A percentile compares a stretch with the other conserved stretches of the same genome.
Evolutionary conservation across 2,797 vertebrate genomes (phyloP).

Genomic region (Sternotherus odoratus): DNA sequence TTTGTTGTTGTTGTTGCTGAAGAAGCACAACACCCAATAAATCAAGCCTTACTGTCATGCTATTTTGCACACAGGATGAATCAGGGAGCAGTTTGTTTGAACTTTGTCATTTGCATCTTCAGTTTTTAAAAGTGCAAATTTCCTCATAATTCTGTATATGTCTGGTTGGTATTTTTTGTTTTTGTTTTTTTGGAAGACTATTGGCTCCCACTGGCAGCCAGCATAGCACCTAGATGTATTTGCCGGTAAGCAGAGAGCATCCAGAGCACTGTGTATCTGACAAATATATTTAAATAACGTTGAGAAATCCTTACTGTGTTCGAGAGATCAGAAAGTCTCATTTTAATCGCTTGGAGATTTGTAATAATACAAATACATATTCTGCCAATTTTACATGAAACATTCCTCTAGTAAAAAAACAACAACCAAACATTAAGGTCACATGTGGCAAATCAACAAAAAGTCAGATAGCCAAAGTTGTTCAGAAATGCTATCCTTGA

Average conservation of each 20-base stretch:
- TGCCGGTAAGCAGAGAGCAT: background rate
- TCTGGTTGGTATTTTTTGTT: background rate
- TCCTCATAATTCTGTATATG: background rate
- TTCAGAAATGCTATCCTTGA: background rate
- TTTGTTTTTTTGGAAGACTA: background rate
- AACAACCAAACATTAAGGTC: background rate
- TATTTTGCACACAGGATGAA: background rate
- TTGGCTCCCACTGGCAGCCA: background rate
- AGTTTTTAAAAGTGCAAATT: background rate
- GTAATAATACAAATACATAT: background rate
- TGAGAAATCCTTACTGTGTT: background rate
- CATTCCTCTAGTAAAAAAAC: background rate
- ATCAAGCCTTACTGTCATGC: background rate
- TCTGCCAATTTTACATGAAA: background rate
- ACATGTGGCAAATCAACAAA: background rate
- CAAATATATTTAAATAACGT: background rate
- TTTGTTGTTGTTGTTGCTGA: background rate
- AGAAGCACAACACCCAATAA: background rate
- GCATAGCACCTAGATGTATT: background rate
- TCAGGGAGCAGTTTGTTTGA: background rate
- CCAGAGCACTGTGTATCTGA: background rate
- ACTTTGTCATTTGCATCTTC: background rate
- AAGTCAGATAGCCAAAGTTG: fast-evolving
- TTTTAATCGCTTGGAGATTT: background rate
- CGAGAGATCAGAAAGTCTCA: background rate